Conservation (phyloP, 1,140 invertebrate genomes). For the Phocides pigmalion region DNA sequence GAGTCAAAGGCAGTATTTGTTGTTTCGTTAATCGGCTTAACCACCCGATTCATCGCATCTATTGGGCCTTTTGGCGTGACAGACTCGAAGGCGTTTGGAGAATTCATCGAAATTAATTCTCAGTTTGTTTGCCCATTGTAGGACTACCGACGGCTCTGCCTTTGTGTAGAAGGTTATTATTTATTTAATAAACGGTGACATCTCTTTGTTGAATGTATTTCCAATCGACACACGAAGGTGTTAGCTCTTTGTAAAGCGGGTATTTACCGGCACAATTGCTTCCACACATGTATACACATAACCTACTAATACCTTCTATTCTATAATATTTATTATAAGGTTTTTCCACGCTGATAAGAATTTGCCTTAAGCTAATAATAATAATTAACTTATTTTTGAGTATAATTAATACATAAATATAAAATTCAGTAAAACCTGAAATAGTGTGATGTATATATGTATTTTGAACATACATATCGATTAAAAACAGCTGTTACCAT, state of each 20-base stretch:
- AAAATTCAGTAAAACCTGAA: too few species aligned
- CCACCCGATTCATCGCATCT: conserved; percentile 56
- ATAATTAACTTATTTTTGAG: too few species aligned
- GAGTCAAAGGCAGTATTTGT: conserved; percentile 69
- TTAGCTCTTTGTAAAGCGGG: conserved; percentile 54
- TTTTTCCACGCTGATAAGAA: background rate
- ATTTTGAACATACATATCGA: too few species aligned
- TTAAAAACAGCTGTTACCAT: too few species aligned
- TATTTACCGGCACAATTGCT: conserved; percentile 36
- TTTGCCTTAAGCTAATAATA: background rate
- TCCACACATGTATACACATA: background rate
- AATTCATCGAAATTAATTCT: conserved; percentile 80
- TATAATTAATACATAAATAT: too few species aligned
- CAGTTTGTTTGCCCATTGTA: conserved; percentile 78
- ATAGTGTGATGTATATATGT: too few species aligned
- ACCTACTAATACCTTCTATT: background rate
- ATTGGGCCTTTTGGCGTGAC: conserved; percentile 54
- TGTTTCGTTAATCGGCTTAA: conserved; percentile 79
- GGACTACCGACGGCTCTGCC: conserved; percentile 61
- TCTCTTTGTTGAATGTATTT: conserved; percentile 62
- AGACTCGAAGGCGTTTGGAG: conserved; percentile 74
- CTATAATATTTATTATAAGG: background rate
- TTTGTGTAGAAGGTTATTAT: conserved; percentile 72
- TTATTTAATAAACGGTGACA: conserved; percentile 79
- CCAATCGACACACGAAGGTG: conserved; percentile 65